These are phyloP conservation scores for Callithrix jacchus DNA, from an alignment of 2,113 vertebrate species.

Conservation along the genomic window DNA sequence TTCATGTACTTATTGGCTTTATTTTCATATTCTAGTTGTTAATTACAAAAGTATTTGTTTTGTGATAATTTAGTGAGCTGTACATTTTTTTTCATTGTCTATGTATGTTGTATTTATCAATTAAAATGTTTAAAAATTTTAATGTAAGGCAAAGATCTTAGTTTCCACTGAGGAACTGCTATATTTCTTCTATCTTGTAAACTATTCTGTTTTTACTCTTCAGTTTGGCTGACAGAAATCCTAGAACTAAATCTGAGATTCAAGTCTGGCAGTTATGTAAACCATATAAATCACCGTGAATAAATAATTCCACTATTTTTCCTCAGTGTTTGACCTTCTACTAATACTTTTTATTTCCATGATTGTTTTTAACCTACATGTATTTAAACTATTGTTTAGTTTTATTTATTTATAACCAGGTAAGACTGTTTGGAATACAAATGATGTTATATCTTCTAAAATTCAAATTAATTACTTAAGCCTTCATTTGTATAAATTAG, in stretches of 20 bases:
- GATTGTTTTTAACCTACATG: not conserved
- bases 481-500: conserved; percentile 8
- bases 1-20: not conserved
- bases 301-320: conserved; percentile 11
- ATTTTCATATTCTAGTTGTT: not conserved
- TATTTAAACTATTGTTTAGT: not conserved
- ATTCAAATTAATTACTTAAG: conserved; percentile 8
- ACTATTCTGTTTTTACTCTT: conserved; percentile 21
- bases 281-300: not conserved
- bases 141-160: not conserved
- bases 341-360: not conserved
- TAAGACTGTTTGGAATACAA: not conserved
- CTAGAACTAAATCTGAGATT: conserved; percentile 1
- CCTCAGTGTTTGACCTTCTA: not conserved
- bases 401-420: not conserved
- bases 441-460: not conserved
- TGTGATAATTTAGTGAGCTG: not conserved
- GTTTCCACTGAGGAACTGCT: not conserved
- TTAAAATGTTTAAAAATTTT: conserved; percentile 1
- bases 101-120: not conserved
- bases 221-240: not conserved
- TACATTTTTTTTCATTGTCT: not conserved
- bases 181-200: not conserved
- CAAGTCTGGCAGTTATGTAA: not conserved
- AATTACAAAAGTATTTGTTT: not conserved